Evolutionary conservation across 2,888 invertebrate species (phyloP).

Genomic region (Hydraecia micacea): DNA sequence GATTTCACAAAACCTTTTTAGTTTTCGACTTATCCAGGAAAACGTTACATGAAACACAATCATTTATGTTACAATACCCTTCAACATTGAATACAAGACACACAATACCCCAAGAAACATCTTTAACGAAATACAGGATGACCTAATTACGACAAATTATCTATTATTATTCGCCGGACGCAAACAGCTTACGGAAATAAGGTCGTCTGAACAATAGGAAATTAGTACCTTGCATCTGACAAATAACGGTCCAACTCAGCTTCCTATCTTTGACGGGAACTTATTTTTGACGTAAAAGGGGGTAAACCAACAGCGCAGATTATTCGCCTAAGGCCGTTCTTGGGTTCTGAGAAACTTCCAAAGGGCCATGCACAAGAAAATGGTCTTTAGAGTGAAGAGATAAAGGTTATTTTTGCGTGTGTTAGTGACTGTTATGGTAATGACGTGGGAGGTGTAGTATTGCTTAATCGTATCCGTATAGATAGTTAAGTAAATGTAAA

Average conservation of each 20-base stretch:
- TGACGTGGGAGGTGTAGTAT: constrained; percentile 37
- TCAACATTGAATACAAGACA: constrained; percentile 19
- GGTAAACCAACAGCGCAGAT: constrained; percentile 74
- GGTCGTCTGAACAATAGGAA: constrained; percentile 55
- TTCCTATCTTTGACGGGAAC: constrained; percentile 62
- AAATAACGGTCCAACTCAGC: constrained; percentile 58
- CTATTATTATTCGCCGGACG: constrained; percentile 39
- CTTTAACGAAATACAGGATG: constrained; percentile 37
- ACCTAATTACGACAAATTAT: constrained; percentile 58
- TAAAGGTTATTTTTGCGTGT: constrained; percentile 43
- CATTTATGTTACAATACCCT: constrained; percentile 33
- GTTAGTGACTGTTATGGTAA: constrained; percentile 31
- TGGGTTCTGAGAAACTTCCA: constrained; percentile 43
- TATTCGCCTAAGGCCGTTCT: constrained; percentile 69
- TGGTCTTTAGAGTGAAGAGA: constrained; percentile 23
- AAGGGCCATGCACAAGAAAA: constrained; percentile 30
- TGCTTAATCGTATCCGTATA: constrained; percentile 53
- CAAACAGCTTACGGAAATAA: constrained; percentile 37
- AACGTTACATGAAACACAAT: constrained; percentile 16
- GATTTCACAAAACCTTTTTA: neutral
- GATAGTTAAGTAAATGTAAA: constrained; percentile 52
- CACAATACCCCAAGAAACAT: constrained; percentile 48
- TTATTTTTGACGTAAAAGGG: constrained; percentile 68
- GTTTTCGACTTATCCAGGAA: constrained; percentile 5
- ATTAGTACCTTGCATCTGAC: constrained; percentile 64